phyloP scores from a whole-genome alignment of 2,888 invertebrate genomes.

The Tipula lateralis region DNA sequence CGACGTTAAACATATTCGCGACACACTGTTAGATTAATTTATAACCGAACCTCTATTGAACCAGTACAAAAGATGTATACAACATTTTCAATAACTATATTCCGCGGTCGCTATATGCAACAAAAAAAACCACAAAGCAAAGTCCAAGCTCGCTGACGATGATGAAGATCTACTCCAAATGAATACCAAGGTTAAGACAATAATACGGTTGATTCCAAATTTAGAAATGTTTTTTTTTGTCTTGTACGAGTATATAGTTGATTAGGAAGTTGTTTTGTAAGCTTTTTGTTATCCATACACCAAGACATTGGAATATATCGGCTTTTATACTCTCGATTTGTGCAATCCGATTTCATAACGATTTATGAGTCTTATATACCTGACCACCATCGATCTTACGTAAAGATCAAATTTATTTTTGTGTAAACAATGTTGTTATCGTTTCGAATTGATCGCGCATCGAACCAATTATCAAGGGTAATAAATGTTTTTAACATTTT shows the following conservation, averaged over 20 bases:
- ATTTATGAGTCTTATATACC: neutral
- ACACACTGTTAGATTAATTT: too few relatives aligned
- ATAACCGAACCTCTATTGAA: too few relatives aligned
- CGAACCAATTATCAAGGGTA: constrained; percentile 9
- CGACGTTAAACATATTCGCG: too few relatives aligned
- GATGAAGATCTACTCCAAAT: neutral
- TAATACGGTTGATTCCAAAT: neutral
- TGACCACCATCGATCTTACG: neutral
- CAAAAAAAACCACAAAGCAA: neutral
- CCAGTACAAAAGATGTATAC: neutral
- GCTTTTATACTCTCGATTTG: neutral
- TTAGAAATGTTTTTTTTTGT: neutral
- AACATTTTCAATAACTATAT: neutral
- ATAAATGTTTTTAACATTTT: neutral
- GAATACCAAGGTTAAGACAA: neutral
- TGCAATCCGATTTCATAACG: neutral
- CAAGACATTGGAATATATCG: neutral
- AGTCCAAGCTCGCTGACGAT: neutral
- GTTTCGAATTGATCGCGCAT: neutral
- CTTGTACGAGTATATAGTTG: neutral
- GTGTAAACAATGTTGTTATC: neutral
- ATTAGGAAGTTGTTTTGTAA: neutral
- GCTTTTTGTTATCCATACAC: neutral
- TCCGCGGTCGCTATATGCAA: neutral
- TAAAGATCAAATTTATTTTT: neutral